phyloP scores from a whole-genome alignment of 2,113 vertebrate genomes.

The Lycaon pictus region DNA sequence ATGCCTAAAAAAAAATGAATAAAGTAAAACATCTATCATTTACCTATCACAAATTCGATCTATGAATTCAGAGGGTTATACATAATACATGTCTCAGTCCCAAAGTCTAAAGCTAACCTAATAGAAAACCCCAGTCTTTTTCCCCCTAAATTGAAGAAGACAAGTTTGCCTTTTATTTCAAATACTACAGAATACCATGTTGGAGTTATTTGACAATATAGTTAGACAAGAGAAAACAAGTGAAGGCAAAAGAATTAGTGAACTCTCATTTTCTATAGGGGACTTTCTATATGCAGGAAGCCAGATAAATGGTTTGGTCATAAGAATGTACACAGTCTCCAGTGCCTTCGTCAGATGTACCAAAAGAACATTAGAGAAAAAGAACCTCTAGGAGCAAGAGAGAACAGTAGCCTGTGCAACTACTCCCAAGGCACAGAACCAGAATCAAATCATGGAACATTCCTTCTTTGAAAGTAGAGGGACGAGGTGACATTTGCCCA shows the following conservation, averaged over 20 bases:
- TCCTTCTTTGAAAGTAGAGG: neutral
- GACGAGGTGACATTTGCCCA: neutral
- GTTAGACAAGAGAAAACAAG: neutral
- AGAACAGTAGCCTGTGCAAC: neutral
- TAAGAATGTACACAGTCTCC: neutral
- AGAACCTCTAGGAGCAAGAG: neutral
- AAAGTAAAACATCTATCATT: neutral
- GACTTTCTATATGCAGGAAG: neutral
- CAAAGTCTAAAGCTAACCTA: neutral
- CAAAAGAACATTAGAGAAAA: neutral
- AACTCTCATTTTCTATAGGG: neutral
- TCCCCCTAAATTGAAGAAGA: neutral
- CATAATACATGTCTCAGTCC: neutral
- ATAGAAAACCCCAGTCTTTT: neutral
- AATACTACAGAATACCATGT: neutral
- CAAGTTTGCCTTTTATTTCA: neutral
- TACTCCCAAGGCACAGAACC: neutral
- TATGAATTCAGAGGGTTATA: neutral
- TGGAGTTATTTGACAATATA: neutral
- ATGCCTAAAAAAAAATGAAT: neutral
- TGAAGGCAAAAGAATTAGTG: neutral
- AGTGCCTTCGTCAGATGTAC: neutral
- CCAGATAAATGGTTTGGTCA: neutral
- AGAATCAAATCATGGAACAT: neutral
- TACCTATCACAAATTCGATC: neutral